phyloP scores from a whole-genome alignment of 2,113 vertebrate species.

The Parus major region DNA sequence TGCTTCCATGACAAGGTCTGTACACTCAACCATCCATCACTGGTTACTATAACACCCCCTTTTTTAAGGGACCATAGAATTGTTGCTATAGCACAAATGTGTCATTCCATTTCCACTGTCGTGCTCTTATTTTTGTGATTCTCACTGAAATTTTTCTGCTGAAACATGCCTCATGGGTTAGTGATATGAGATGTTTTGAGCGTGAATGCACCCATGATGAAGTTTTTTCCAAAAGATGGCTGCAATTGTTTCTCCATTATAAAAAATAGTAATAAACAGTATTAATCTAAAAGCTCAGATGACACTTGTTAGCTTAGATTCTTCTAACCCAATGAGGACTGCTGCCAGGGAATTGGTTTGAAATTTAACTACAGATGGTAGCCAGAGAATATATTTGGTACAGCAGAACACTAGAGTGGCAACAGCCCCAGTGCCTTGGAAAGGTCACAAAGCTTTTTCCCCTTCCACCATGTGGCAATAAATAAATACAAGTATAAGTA shows the following conservation, averaged over 20 bases:
- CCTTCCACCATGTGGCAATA: background rate
- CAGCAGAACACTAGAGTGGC: background rate
- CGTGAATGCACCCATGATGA: background rate
- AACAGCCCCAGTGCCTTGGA: background rate
- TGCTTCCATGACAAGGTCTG: background rate
- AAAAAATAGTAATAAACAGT: background rate
- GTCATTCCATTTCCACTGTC: background rate
- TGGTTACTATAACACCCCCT: background rate
- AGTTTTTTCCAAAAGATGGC: background rate
- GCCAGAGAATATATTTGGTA: background rate
- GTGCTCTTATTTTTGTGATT: background rate
- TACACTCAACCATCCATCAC: background rate
- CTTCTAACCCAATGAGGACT: background rate
- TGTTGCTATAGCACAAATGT: rapidly evolving
- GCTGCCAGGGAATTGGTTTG: background rate
- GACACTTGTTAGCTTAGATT: background rate
- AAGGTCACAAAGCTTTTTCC: background rate
- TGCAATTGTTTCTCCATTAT: background rate
- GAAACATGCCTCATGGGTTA: background rate
- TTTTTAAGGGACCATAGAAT: background rate
- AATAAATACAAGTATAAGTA: background rate
- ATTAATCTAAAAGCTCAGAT: background rate
- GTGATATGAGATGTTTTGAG: background rate
- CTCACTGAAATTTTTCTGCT: background rate
- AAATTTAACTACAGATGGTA: background rate